phyloP scores from a whole-genome alignment of 2,113 vertebrate species.

The Cavia porcellus region DNA sequence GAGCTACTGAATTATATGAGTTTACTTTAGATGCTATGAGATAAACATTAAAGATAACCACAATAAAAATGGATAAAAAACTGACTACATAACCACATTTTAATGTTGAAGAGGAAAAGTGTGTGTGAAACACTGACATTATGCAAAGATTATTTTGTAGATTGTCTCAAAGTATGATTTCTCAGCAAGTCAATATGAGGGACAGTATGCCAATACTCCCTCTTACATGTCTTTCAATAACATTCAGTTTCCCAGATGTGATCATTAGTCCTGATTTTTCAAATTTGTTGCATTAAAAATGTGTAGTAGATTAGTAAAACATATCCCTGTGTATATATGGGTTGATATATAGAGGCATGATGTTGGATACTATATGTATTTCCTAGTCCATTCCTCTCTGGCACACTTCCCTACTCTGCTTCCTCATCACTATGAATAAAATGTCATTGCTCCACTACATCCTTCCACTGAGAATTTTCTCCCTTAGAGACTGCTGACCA shows the following conservation, averaged over 20 bases:
- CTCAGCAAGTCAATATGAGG: not conserved
- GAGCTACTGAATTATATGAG: slow-evolving; percentile 50
- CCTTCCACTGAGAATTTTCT: not conserved
- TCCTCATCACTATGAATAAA: not conserved
- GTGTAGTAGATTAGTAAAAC: not conserved
- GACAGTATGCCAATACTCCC: not conserved
- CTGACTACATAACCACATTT: slow-evolving; percentile 48
- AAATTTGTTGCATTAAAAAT: not conserved
- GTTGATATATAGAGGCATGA: not conserved
- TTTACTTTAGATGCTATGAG: slow-evolving; percentile 37
- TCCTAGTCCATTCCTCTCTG: not conserved
- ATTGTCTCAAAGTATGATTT: slow-evolving; percentile 12
- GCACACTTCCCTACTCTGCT: not conserved
- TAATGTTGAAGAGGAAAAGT: not conserved
- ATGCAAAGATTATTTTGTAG: slow-evolving; percentile 12
- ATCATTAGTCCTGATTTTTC: not conserved
- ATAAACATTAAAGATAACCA: slow-evolving; percentile 60
- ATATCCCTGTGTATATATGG: not conserved
- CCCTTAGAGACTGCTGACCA: not conserved
- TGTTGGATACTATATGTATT: not conserved
- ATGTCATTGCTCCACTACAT: not conserved
- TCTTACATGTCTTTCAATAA: not conserved
- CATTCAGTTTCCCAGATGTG: not conserved
- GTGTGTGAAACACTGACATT: not conserved
- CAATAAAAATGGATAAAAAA: slow-evolving; percentile 70